These are phyloP conservation scores for Climacteris rufus DNA, from an alignment of 2,113 vertebrate species.

Conservation along the genomic window DNA sequence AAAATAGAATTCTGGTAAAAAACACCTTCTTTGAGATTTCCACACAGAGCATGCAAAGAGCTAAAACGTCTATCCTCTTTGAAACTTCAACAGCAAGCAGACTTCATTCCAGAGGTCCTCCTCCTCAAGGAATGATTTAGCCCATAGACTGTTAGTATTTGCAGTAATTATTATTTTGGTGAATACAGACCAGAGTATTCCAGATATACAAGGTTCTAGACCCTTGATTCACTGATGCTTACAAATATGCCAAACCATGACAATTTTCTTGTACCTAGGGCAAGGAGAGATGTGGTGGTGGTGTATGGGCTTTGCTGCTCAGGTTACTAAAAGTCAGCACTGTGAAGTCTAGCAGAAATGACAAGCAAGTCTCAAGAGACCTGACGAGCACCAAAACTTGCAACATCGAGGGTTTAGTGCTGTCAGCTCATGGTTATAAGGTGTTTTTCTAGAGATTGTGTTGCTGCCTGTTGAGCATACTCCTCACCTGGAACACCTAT, in stretches of 20 bases:
- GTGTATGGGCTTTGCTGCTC: not conserved
- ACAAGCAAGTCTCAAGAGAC: not conserved
- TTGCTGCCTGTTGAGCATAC: not conserved
- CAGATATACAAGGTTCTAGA: not conserved
- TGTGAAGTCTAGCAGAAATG: not conserved
- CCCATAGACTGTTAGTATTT: not conserved
- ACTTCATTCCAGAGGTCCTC: not conserved
- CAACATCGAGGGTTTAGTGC: not conserved
- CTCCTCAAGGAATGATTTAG: not conserved
- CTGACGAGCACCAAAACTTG: not conserved
- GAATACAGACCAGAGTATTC: not conserved
- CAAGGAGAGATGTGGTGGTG: not conserved
- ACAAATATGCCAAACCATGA: not conserved
- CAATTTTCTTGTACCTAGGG: not conserved
- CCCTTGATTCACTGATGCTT: not conserved
- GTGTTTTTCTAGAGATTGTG: not conserved
- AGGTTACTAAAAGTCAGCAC: not conserved
- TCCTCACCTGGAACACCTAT: not conserved
- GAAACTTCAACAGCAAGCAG: not conserved
- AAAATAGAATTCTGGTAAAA: not conserved
- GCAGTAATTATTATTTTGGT: not conserved
- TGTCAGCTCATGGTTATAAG: not conserved
- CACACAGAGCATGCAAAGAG: not conserved
- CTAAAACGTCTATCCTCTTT: not conserved
- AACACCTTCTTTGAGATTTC: not conserved